Conservation (phyloP, 2,797 vertebrate species). For the Myotis planiceps region DNA sequence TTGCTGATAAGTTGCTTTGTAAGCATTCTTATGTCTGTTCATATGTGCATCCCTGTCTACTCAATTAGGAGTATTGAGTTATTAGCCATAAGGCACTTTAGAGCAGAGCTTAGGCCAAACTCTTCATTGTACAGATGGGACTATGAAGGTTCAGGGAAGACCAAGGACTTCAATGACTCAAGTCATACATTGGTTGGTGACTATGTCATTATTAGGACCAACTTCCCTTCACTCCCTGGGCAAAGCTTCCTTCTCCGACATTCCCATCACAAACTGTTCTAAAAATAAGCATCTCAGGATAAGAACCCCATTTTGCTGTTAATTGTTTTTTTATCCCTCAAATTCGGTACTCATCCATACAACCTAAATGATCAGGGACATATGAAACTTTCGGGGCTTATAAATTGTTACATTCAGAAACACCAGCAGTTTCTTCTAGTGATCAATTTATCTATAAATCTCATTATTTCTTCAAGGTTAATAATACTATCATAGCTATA, state of each 20-base stretch:
- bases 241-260: not conserved
- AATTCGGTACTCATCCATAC: not conserved
- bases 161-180: not conserved
- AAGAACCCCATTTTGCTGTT: not conserved
- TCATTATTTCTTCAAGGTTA: not conserved
- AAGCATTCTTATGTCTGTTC: slow-evolving; percentile 17
- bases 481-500: not conserved
- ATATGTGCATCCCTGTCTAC: slow-evolving; percentile 41
- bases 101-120: slow-evolving; percentile 19
- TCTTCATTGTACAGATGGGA: slow-evolving; percentile 9
- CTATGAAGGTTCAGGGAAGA: not conserved
- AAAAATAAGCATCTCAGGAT: not conserved
- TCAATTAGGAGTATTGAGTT: slow-evolving; percentile 64
- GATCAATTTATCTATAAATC: not conserved
- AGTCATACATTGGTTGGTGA: not conserved
- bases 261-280: not conserved
- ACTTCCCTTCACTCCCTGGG: not conserved
- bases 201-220: not conserved
- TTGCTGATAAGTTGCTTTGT: slow-evolving; percentile 41
- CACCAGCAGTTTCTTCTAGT: not conserved
- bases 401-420: slow-evolving; percentile 16
- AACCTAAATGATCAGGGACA: not conserved
- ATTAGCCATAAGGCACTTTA: slow-evolving; percentile 37
- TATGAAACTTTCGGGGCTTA: not conserved
- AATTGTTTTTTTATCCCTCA: not conserved